Evolutionary conservation across 2,888 invertebrate species (phyloP), one percentile per base, ranked within the genome.

Genomic region (Lasioglossum zephyrum): DNA sequence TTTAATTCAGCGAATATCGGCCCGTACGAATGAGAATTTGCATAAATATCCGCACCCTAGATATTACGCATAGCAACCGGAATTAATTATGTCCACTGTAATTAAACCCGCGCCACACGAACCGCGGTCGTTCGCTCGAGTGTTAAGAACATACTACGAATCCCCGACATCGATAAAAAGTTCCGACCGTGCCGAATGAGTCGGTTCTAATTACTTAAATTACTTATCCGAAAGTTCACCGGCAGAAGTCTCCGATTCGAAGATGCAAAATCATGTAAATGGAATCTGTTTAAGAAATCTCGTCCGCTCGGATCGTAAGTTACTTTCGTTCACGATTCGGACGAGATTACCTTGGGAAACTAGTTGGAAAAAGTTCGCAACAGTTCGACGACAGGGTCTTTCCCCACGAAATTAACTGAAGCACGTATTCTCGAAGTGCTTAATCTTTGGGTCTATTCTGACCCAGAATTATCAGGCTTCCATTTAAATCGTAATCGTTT

Each of bases 201-300:
- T 63, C 63, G 31, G 26, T 31, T 31, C 6, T 63, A 63, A 63
- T 63, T 63, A 63, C 63, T 63, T 63, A 26, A 63, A 63, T 63
- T 63, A 63, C 63, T 63, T 63, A 16, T 13, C 26, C 60, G 60
- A 63, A 16, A 31, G 31, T 63, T 16, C 6, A 16, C 6, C 5
- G 63, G 31, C 31, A 6, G 6, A 31, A 57, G n/a, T 11, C 31
- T 63, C 13, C 60, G 13, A 31, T 63, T 63, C 31, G 63, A 13
- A 63, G 63, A 63, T 31, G 31, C 63, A 63, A 16, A 63, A 63
- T 63, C 63, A 31, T 63, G 31, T 63, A 63, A 63, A 63, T 63
- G 63, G 63, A 16, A 31, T 16, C 31, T 63, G 63, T 63, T 31
- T 31, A 63, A 63, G 63, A 63, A 63, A 63, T 63, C 31, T 31